These are phyloP conservation scores for Tychaedon coryphoeus DNA, from an alignment of 2,113 vertebrate species.

Conservation along the genomic window DNA sequence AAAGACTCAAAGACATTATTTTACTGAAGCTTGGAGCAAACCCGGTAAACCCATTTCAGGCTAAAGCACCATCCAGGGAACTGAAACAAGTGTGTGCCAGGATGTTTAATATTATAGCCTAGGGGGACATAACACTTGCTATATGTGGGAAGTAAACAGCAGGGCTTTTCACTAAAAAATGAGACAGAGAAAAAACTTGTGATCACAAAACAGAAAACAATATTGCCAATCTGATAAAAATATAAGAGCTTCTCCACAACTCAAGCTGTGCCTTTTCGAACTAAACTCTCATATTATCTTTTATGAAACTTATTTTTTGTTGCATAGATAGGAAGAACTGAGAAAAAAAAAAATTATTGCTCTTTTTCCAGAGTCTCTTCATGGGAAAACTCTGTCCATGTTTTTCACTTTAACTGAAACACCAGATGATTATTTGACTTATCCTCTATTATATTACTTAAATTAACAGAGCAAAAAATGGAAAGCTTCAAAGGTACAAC, in stretches of 20 bases:
- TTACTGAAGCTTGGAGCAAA: constrained; percentile 7
- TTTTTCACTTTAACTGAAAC: constrained; percentile 1
- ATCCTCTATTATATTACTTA: not conserved
- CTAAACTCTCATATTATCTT: constrained; percentile 55
- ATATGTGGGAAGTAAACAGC: constrained; percentile 56
- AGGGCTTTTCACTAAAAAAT: constrained; percentile 57
- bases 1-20: constrained; percentile 43
- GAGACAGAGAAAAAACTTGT: constrained; percentile 52
- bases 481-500: not conserved
- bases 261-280: constrained; percentile 53
- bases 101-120: constrained; percentile 53
- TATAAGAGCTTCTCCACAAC: constrained; percentile 34
- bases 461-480: not conserved
- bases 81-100: constrained; percentile 51
- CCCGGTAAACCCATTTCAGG: constrained; percentile 46
- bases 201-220: constrained; percentile 63
- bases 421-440: not conserved
- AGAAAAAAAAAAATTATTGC: constrained; percentile 39
- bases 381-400: not conserved
- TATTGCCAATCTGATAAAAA: constrained; percentile 57
- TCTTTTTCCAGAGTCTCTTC: not conserved
- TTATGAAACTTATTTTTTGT: constrained; percentile 32
- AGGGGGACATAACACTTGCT: constrained; percentile 57
- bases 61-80: constrained; percentile 54
- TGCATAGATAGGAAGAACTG: constrained; percentile 25